These are phyloP conservation scores for Melanotaenia pygmaea DNA, from an alignment of 2,797 vertebrate species.

Conservation along the genomic window DNA sequence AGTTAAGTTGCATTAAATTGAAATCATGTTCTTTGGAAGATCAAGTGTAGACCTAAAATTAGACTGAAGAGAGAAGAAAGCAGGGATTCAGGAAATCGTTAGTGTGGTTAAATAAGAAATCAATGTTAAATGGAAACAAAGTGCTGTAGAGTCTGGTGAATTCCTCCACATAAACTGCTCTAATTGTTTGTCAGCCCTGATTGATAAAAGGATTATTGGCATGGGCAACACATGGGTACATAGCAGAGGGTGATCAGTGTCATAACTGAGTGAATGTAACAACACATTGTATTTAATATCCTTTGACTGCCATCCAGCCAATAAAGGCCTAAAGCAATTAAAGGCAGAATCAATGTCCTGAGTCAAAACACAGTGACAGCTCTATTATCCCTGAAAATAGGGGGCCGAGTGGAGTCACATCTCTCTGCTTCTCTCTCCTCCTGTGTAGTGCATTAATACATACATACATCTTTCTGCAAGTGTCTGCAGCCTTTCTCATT, in stretches of 20 bases:
- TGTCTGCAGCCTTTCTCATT: constrained; percentile 50
- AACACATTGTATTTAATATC: constrained; percentile 78
- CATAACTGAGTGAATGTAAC: constrained; percentile 71
- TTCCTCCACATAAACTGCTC: constrained; percentile 47
- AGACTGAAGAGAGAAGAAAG: background rate
- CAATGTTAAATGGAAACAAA: constrained; percentile 32
- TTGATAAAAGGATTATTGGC: constrained; percentile 76
- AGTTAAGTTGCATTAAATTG: no score
- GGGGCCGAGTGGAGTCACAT: constrained; percentile 54
- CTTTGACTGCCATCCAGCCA: constrained; percentile 64
- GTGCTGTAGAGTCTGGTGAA: constrained; percentile 35
- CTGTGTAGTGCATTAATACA: constrained; percentile 13
- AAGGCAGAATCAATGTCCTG: constrained; percentile 79
- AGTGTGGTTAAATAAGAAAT: constrained; percentile 45
- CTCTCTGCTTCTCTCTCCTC: constrained; percentile 40
- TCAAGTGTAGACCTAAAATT: background rate
- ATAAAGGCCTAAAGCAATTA: constrained; percentile 77
- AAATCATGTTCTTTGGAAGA: no score
- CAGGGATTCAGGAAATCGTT: constrained; percentile 41
- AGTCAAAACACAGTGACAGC: constrained; percentile 82
- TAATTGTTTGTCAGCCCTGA: constrained; percentile 68
- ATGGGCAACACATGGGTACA: constrained; percentile 71
- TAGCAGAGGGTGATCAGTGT: constrained; percentile 79
- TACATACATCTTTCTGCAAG: constrained; percentile 7
- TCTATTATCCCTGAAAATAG: constrained; percentile 78